These are phyloP conservation scores for Bradypodion ventrale DNA, from an alignment of 2,797 vertebrate species.

Conservation along the genomic window DNA sequence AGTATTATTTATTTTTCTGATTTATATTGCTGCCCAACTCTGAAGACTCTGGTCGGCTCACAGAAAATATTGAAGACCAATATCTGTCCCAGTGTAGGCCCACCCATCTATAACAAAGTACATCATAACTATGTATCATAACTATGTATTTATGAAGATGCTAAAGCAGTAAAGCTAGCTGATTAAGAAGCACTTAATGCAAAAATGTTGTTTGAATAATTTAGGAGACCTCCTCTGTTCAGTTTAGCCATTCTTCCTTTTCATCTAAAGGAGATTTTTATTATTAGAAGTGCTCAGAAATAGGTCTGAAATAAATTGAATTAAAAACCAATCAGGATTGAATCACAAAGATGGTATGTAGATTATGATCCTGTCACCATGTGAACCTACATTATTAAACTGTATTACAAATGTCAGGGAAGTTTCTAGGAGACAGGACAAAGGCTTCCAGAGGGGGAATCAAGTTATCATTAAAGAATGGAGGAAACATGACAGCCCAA, in stretches of 20 bases:
- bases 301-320: background rate
- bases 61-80: too few relatives aligned
- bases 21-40: too few relatives aligned
- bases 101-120: too few relatives aligned
- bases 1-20: too few relatives aligned
- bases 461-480: background rate
- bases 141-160: background rate
- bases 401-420: background rate
- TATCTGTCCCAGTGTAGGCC: too few relatives aligned
- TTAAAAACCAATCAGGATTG: background rate
- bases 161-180: background rate
- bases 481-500: background rate
- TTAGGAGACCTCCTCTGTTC: background rate
- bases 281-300: background rate
- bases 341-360: background rate
- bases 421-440: background rate
- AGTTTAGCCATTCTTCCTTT: background rate
- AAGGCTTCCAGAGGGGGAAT: background rate
- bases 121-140: too few relatives aligned
- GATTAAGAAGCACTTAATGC: background rate
- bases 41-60: too few relatives aligned
- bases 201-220: background rate
- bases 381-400: slow-evolving; percentile 1
- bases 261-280: background rate
- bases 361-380: background rate